Evolutionary conservation across 53 echinoderm and acorn worm genomes (phyloP).

Genomic region (Holothuria scabra): DNA sequence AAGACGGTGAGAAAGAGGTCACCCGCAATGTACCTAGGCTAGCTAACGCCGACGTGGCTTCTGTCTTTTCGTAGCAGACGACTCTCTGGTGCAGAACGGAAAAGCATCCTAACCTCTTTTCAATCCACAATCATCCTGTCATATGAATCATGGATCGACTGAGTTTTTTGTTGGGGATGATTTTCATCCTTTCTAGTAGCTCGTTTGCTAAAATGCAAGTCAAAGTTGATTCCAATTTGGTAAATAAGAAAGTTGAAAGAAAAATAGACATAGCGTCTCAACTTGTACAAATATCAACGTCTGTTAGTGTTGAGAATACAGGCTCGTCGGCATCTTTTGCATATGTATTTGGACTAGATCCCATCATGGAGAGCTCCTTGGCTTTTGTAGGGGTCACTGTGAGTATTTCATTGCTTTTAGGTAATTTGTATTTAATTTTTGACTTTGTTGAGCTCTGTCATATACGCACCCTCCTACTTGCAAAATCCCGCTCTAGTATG

Average conservation of each 20-base stretch:
- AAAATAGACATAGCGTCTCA: constrained; percentile 88
- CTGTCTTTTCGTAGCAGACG: constrained; percentile 40
- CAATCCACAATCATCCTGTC: constrained; percentile 32
- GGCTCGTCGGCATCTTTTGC: constrained; percentile 68
- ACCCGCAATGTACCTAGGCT: too few species aligned
- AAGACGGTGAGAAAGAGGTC: neutral
- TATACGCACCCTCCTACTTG: too few species aligned
- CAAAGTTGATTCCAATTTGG: constrained; percentile 76
- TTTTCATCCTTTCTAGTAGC: constrained; percentile 40
- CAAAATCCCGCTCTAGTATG: too few species aligned
- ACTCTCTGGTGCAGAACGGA: neutral
- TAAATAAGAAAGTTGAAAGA: constrained; percentile 88
- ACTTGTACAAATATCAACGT: constrained; percentile 78
- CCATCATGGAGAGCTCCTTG: constrained; percentile 62
- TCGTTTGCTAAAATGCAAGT: constrained; percentile 63
- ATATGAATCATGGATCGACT: constrained; percentile 20
- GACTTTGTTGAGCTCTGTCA: too few species aligned
- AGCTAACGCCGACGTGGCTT: constrained; percentile 43
- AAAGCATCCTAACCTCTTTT: neutral
- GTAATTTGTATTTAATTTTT: too few species aligned
- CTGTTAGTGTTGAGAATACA: constrained; percentile 74
- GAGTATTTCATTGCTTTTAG: constrained; percentile 38
- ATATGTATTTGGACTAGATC: constrained; percentile 80
- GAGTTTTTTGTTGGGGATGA: constrained; percentile 2
- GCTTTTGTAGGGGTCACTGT: constrained; percentile 81